Evolutionary conservation across 2,113 vertebrate species (phyloP).

Genomic region (Corvus hawaiiensis): DNA sequence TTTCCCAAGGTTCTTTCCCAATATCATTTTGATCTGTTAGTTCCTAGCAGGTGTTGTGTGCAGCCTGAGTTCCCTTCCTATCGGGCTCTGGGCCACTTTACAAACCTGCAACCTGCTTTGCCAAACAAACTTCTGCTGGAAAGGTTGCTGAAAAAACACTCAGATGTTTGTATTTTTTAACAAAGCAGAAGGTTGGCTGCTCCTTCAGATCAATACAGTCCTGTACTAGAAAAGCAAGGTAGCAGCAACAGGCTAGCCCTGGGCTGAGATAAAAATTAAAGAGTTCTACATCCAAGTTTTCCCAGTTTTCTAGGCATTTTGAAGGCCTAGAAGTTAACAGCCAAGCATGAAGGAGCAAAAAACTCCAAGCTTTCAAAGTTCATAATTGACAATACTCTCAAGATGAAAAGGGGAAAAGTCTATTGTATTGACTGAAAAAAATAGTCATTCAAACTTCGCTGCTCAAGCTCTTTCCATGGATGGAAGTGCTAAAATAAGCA

Average conservation of each 20-base stretch:
- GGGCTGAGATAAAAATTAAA: background rate
- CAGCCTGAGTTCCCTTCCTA: background rate
- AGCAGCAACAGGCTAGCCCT: background rate
- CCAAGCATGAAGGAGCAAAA: background rate
- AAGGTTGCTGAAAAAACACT: background rate
- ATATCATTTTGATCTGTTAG: background rate
- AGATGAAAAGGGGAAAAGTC: slow-evolving; percentile 18
- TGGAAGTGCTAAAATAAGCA: slow-evolving; percentile 59
- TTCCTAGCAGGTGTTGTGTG: background rate
- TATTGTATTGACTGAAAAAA: slow-evolving; percentile 38
- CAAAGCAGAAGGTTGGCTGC: background rate
- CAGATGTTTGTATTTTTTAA: background rate
- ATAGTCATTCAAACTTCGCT: slow-evolving; percentile 4
- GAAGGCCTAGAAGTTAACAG: background rate
- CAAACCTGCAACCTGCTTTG: background rate
- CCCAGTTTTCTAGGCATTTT: background rate
- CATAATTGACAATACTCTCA: slow-evolving; percentile 9
- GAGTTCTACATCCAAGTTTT: background rate
- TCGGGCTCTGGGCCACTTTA: background rate
- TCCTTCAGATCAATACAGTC: background rate
- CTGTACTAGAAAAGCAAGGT: background rate
- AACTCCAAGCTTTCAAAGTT: background rate
- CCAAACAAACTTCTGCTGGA: background rate
- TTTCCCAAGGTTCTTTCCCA: background rate
- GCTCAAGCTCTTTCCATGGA: background rate